Conservation (phyloP, 2,797 vertebrate genomes). For the Sebastes dallii region DNA sequence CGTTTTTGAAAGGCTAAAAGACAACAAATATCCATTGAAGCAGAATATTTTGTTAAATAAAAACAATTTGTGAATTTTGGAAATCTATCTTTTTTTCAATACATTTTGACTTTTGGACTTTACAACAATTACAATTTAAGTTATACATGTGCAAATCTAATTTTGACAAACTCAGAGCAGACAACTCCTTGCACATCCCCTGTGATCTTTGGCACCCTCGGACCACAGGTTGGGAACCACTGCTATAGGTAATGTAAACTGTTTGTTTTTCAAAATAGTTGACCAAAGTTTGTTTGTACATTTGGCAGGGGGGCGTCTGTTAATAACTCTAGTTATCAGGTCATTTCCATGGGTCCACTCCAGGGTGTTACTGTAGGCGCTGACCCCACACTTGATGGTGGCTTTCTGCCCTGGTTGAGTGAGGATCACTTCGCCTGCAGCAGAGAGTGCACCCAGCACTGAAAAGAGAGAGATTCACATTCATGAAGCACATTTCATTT, state of each 20-base stretch:
- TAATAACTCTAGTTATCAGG: accelerated
- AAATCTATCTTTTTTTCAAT: too few species aligned
- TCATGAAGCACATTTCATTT: not conserved
- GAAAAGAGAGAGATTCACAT: conserved; percentile 7
- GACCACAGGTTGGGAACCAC: too few species aligned
- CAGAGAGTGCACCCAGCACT: conserved; percentile 62
- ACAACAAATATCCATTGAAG: too few species aligned
- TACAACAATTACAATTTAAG: too few species aligned
- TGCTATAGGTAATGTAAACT: not conserved
- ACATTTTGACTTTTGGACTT: too few species aligned
- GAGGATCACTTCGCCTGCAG: conserved; percentile 5
- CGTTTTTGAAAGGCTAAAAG: too few species aligned
- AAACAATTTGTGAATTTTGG: too few species aligned
- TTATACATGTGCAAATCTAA: too few species aligned
- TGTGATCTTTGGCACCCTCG: accelerated
- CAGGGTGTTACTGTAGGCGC: accelerated
- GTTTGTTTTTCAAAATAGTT: not conserved
- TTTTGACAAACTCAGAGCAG: too few species aligned
- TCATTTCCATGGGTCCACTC: accelerated
- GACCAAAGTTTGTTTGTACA: conserved; percentile 28
- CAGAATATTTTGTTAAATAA: accelerated
- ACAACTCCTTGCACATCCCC: too few species aligned
- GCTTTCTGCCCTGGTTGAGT: accelerated
- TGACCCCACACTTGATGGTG: not conserved
- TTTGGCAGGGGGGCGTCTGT: accelerated